Base-by-base conservation (phyloP, 35 echinoderm and acorn worm genomes). In the Heliocidaris tuberculata region DNA sequence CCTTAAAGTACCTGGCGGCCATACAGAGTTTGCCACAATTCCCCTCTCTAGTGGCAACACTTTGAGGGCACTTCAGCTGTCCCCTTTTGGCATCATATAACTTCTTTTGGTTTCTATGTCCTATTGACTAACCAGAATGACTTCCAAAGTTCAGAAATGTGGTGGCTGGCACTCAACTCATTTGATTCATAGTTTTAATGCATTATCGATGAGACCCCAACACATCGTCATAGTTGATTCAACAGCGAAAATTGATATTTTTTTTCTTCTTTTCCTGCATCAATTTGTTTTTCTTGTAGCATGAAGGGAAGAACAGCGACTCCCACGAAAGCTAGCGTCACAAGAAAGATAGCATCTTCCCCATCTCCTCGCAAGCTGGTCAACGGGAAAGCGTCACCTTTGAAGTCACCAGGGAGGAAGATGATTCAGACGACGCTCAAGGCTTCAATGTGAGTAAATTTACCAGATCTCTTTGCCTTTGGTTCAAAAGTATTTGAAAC, bases 341-440 rank as follows among this genome's bases (percentile, higher is more conserved):
- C 31, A 48, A 93, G 91, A 48, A 93, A 93, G n/a, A 15, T 89
- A 24, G 31, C 87, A 48, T n/a, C 87, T 48, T 93, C 91, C 8
- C 47, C 29, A 27, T 93, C 91, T 2, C 91, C 91, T 11, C 48
- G 91, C 15, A 93, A 93, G 91, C 47, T 93, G 0, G 91, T 93
- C 91, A 93, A 93, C 30, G 91, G 91, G 10, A 93, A 93, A 59
- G 12, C 24, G 32, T 93, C 91, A 93, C 91, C 91, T 30, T 13
- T 31, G 48, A 93, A 93, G 32, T 93, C 91, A 31, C 91, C 91
- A 13, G 91, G 48, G 31, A 93, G 12, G 91, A 93, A 59, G 19
- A 13, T 93, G 50, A 59, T 93, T 5, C 91, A 93, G 24, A 93
- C 91, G 16, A 93, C 47, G 11, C 91, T 93, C 47, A 93, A 93